Conservation (phyloP, 2,888 invertebrate species). For the Caenorhabditis becei region DNA sequence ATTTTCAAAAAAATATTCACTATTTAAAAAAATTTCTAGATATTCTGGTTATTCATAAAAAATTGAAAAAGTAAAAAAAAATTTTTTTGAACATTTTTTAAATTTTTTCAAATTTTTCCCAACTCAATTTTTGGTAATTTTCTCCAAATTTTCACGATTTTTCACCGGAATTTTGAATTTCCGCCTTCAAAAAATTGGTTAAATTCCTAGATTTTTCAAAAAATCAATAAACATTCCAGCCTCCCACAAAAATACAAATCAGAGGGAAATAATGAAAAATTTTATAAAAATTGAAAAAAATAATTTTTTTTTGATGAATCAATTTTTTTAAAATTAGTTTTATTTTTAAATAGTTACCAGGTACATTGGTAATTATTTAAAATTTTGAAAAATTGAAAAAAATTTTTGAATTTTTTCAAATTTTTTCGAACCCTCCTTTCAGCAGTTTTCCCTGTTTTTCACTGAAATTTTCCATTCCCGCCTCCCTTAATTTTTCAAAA, state of each 20-base stretch:
- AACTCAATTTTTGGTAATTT: neutral
- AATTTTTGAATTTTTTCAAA: neutral
- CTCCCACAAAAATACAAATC: too few relatives aligned
- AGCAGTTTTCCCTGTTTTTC: conserved; percentile 1
- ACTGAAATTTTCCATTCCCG: neutral
- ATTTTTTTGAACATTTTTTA: conserved; percentile 1
- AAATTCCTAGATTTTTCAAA: conserved; percentile 2
- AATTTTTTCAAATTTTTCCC: neutral
- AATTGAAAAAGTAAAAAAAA: neutral
- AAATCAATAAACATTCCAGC: too few relatives aligned
- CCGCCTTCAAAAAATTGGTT: neutral
- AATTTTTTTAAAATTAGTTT: neutral
- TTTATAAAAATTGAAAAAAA: neutral
- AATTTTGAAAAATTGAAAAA: conserved; percentile 3
- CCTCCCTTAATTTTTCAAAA: neutral
- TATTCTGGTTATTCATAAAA: conserved; percentile 1
- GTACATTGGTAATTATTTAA: too few relatives aligned
- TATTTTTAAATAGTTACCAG: too few relatives aligned
- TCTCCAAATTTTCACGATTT: too few relatives aligned
- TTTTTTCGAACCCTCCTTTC: too few relatives aligned
- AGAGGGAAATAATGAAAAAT: too few relatives aligned
- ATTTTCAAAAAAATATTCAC: too few relatives aligned
- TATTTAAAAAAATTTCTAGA: conserved; percentile 3
- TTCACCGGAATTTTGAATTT: neutral
- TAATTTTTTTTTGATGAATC: conserved; percentile 6